A percentile compares a stretch with the other conserved stretches of the same genome.
These are phyloP conservation scores for Mustela nigripes DNA, from an alignment of 2,113 vertebrate species.

Conservation along the genomic window DNA sequence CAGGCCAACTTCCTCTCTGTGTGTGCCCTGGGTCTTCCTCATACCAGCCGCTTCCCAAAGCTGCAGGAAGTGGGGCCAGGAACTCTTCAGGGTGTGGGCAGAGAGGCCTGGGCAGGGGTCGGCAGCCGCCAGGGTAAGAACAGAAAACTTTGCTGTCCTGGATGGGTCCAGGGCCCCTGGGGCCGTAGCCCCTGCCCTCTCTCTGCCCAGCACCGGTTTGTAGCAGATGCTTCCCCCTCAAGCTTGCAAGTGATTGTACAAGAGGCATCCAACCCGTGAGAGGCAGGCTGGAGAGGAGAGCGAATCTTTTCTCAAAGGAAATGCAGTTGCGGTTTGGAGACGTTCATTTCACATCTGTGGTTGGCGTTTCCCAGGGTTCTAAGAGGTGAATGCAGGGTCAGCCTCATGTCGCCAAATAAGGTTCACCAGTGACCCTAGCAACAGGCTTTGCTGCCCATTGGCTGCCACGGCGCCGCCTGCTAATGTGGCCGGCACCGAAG, in stretches of 20 bases:
- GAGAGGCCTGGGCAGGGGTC: not conserved
- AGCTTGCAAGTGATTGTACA: not conserved
- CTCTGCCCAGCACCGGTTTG: not conserved
- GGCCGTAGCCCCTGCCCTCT: not conserved
- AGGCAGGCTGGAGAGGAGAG: constrained; percentile 53
- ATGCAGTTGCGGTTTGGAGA: constrained; percentile 82
- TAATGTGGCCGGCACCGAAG: not conserved
- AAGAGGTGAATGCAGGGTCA: constrained; percentile 81
- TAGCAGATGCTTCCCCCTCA: not conserved
- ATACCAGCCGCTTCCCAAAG: constrained; percentile 34
- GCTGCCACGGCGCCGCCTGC: constrained; percentile 29
- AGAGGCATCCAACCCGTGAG: not conserved
- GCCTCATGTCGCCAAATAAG: constrained; percentile 74
- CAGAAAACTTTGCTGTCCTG: not conserved
- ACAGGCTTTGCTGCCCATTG: constrained; percentile 76
- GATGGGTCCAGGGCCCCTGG: not conserved
- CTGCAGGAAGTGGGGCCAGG: constrained; percentile 75
- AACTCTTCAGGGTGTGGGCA: not conserved
- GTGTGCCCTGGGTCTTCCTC: constrained; percentile 20
- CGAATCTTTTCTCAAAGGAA: constrained; percentile 81
- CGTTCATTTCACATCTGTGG: constrained; percentile 79
- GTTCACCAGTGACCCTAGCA: constrained; percentile 80
- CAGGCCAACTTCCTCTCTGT: constrained; percentile 79
- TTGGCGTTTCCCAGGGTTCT: constrained; percentile 85
- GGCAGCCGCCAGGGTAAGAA: not conserved